phyloP scores from a whole-genome alignment of 2,113 vertebrate species.

The Eretmochelys imbricata region DNA sequence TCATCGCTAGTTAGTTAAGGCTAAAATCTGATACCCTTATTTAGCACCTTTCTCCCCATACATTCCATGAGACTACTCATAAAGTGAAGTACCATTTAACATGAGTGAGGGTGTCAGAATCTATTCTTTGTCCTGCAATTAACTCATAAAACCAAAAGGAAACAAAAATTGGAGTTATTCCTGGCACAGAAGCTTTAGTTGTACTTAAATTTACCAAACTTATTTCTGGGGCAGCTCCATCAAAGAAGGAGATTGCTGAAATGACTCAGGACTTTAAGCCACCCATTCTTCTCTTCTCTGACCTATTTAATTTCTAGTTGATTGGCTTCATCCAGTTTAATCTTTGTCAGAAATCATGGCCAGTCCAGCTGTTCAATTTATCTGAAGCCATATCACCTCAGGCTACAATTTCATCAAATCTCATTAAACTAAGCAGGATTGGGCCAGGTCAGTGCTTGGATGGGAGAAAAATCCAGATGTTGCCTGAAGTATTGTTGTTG shows the following conservation, averaged over 20 bases:
- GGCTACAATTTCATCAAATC: slow-evolving; percentile 10
- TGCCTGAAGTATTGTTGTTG: not conserved
- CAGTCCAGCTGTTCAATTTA: not conserved
- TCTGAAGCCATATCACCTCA: not conserved
- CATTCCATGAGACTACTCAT: not conserved
- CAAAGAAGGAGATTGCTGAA: not conserved
- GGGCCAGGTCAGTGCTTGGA: slow-evolving; percentile 19
- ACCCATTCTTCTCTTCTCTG: not conserved
- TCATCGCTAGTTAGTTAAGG: not conserved
- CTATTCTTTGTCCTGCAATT: not conserved
- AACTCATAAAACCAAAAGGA: not conserved
- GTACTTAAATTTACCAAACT: not conserved
- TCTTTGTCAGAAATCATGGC: slow-evolving; percentile 24
- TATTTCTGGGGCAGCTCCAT: not conserved
- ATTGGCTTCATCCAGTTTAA: not conserved
- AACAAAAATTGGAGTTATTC: not conserved
- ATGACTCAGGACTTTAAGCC: not conserved
- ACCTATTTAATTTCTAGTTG: not conserved
- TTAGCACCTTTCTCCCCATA: not conserved
- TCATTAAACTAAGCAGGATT: slow-evolving; percentile 34
- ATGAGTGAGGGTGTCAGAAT: not conserved
- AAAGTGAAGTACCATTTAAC: not conserved
- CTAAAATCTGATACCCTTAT: not conserved
- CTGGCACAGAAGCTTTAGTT: not conserved
- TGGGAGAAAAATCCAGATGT: slow-evolving; percentile 13